These are phyloP conservation scores for Choloepus didactylus DNA, from an alignment of 2,797 vertebrate genomes.

Conservation along the genomic window DNA sequence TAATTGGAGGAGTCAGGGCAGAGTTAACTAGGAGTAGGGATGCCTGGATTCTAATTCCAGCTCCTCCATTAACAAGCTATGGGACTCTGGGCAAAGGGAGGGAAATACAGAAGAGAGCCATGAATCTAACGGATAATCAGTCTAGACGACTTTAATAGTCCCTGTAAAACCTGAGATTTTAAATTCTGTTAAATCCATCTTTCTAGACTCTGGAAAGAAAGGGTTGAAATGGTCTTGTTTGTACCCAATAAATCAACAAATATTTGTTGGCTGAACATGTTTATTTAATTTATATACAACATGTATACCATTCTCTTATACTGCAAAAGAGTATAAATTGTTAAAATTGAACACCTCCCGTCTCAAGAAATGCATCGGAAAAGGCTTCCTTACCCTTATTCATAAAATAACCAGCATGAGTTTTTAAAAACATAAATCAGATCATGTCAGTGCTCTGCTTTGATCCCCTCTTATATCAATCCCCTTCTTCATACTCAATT, in stretches of 20 bases:
- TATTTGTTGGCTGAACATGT: not conserved
- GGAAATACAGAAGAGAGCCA: not conserved
- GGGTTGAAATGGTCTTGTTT: not conserved
- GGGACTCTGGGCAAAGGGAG: not conserved
- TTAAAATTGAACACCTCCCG: not conserved
- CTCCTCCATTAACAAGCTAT: not conserved
- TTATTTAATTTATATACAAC: conserved; percentile 24
- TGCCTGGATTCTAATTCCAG: not conserved
- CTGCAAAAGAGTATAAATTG: not conserved
- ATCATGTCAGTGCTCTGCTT: not conserved
- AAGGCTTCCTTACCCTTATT: not conserved
- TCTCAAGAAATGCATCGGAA: conserved; percentile 45
- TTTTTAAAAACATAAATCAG: conserved; percentile 21
- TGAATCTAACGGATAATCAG: not conserved
- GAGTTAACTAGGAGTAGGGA: not conserved
- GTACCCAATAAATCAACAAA: conserved; percentile 9
- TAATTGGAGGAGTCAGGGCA: not conserved
- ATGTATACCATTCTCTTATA: not conserved
- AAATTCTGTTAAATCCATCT: conserved; percentile 32
- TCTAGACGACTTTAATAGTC: conserved; percentile 11
- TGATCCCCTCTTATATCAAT: not conserved
- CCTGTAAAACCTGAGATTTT: conserved; percentile 39
- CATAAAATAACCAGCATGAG: conserved; percentile 39
- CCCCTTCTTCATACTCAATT: not conserved
- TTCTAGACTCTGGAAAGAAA: conserved; percentile 19